Conservation (phyloP, 2,797 vertebrate species). For the Steatocranus sp. region DNA sequence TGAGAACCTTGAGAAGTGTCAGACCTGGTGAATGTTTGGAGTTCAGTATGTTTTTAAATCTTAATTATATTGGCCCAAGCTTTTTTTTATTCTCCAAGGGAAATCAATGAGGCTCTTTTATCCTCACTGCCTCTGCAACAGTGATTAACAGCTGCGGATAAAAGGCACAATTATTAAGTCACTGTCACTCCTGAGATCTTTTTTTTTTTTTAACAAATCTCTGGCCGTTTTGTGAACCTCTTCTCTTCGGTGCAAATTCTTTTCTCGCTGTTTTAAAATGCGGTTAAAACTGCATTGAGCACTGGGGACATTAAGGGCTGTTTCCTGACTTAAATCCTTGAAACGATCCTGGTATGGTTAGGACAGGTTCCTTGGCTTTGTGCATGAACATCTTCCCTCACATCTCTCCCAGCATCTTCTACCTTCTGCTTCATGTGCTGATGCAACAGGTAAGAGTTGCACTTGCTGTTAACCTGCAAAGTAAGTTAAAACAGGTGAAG, state of each 20-base stretch:
- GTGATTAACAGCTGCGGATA: slow-evolving; percentile 46
- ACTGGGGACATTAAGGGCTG: slow-evolving; percentile 12
- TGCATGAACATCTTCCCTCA: background rate
- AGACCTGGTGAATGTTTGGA: slow-evolving; percentile 45
- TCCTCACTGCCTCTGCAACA: slow-evolving; percentile 36
- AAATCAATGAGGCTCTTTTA: slow-evolving; percentile 62
- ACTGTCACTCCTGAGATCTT: slow-evolving; percentile 1
- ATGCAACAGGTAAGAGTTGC: slow-evolving; percentile 10
- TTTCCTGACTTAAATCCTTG: background rate
- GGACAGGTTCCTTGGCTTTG: background rate
- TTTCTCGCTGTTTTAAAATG: background rate
- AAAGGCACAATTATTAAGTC: slow-evolving; percentile 50
- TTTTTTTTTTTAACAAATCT: background rate
- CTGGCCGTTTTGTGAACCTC: slow-evolving; percentile 5
- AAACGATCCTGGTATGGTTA: slow-evolving; percentile 1
- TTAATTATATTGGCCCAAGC: slow-evolving; percentile 58
- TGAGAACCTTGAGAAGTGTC: slow-evolving; percentile 55
- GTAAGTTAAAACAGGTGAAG: background rate
- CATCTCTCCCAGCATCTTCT: background rate
- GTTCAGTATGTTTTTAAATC: slow-evolving; percentile 58
- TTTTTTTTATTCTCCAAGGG: slow-evolving; percentile 54
- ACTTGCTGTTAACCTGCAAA: slow-evolving; percentile 2
- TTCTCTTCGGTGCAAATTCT: slow-evolving; percentile 13
- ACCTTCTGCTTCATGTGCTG: background rate
- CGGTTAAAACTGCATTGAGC: slow-evolving; percentile 1